These are phyloP conservation scores for Pheosia gnoma DNA, from an alignment of 2,888 invertebrate genomes.

Conservation along the genomic window DNA sequence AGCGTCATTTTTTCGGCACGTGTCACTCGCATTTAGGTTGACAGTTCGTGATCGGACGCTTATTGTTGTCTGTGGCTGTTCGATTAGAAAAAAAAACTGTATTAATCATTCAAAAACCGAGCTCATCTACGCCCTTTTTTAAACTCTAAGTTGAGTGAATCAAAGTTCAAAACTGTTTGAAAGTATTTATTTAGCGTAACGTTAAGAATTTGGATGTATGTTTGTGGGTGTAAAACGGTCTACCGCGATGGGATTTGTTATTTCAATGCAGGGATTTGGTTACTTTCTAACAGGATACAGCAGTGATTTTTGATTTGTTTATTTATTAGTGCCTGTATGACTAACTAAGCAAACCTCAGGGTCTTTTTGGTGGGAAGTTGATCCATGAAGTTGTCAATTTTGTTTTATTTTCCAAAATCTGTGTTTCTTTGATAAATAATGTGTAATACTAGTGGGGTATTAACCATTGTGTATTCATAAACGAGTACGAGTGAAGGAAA, in stretches of 20 bases:
- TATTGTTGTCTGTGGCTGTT: conserved; percentile 53
- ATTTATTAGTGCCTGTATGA: too few relatives aligned
- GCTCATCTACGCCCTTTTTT: neutral
- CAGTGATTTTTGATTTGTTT: too few relatives aligned
- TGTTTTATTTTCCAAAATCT: too few relatives aligned
- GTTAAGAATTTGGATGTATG: neutral
- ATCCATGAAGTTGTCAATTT: too few relatives aligned
- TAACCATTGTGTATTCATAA: too few relatives aligned
- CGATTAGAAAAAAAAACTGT: conserved; percentile 15
- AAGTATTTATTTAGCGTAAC: neutral
- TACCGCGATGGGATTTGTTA: conserved; percentile 4
- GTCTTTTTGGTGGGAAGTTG: too few relatives aligned
- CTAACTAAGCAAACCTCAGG: too few relatives aligned
- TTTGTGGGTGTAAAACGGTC: conserved; percentile 10
- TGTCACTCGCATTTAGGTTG: conserved; percentile 47
- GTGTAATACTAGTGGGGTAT: too few relatives aligned
- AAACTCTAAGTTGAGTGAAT: neutral
- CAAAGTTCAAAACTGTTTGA: conserved; percentile 1
- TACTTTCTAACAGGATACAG: too few relatives aligned
- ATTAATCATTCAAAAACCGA: conserved; percentile 18
- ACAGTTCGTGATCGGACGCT: conserved; percentile 70
- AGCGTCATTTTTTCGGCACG: conserved; percentile 37
- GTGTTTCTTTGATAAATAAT: too few relatives aligned
- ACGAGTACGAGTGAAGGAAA: too few relatives aligned
- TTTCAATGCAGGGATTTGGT: neutral